These are phyloP conservation scores for Tachystola acroxantha DNA, from an alignment of 2,888 invertebrate species.

Conservation along the genomic window DNA sequence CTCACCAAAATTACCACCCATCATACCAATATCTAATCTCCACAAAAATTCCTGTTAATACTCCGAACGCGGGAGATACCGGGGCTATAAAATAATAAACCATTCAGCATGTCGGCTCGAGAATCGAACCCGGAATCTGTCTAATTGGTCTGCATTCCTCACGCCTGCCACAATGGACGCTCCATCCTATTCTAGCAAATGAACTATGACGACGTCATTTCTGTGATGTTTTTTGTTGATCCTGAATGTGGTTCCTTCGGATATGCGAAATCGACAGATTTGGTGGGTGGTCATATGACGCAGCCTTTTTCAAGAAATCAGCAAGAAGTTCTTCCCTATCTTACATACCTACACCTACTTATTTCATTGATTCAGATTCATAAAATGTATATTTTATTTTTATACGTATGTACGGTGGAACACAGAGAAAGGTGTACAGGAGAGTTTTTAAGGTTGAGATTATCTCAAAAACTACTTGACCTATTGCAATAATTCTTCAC, in stretches of 20 bases:
- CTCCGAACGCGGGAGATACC: constrained; percentile 1
- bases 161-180: constrained; percentile 19
- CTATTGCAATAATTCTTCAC: too few species aligned
- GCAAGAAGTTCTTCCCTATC: too few species aligned
- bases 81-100: constrained; percentile 7
- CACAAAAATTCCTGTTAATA: constrained; percentile 1
- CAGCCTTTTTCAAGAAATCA: too few species aligned
- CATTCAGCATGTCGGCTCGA: constrained; percentile 11
- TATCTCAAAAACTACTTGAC: too few species aligned
- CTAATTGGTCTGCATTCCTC: constrained; percentile 65
- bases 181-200: constrained; percentile 15
- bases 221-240: neutral
- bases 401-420: too few species aligned
- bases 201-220: constrained; percentile 27
- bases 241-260: neutral
- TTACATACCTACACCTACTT: too few species aligned
- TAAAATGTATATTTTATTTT: too few species aligned
- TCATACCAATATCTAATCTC: neutral
- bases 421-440: too few species aligned
- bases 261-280: too few species aligned
- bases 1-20: neutral
- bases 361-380: too few species aligned
- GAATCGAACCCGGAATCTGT: constrained; percentile 36
- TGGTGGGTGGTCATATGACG: too few species aligned
- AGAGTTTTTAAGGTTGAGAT: too few species aligned